These are phyloP conservation scores for Acanthurus lineatus DNA, from an alignment of 2,797 vertebrate species.

Conservation along the genomic window DNA sequence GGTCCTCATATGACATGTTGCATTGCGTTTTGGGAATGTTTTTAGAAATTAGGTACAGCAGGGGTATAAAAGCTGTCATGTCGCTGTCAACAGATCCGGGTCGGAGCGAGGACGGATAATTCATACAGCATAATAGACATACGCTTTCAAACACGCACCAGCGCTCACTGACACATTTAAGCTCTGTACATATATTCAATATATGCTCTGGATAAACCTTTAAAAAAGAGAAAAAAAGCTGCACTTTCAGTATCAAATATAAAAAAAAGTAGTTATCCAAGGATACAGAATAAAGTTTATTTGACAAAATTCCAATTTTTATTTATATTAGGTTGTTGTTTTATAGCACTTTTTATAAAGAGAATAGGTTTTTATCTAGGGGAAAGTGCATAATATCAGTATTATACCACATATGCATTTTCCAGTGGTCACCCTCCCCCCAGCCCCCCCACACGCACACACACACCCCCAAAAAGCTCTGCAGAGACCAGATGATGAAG, in stretches of 20 bases:
- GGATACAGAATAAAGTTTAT: not conserved
- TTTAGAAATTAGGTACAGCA: conserved; percentile 22
- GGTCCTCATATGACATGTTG: conserved; percentile 11
- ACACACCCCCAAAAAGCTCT: not conserved
- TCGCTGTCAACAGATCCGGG: conserved; percentile 21
- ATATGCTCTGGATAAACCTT: not conserved
- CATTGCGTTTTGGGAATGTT: conserved; percentile 38
- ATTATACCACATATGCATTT: not conserved
- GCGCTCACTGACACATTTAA: no score
- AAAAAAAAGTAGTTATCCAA: not conserved
- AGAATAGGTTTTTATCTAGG: not conserved
- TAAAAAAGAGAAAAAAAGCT: not conserved
- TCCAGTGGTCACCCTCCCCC: no score
- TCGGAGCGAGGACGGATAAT: not conserved
- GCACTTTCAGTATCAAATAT: not conserved
- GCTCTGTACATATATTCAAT: not conserved
- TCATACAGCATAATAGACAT: not conserved
- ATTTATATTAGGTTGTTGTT: not conserved
- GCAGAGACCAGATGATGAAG: conserved; percentile 34
- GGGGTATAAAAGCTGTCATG: conserved; percentile 27
- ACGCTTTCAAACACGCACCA: not conserved
- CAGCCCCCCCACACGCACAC: no score
- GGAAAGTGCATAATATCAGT: not conserved
- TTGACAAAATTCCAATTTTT: no score
- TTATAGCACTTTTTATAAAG: not conserved